These are phyloP conservation scores for Galaxea fascicularis DNA, from an alignment of 92 coral and sea anemone genomes.

Conservation along the genomic window DNA sequence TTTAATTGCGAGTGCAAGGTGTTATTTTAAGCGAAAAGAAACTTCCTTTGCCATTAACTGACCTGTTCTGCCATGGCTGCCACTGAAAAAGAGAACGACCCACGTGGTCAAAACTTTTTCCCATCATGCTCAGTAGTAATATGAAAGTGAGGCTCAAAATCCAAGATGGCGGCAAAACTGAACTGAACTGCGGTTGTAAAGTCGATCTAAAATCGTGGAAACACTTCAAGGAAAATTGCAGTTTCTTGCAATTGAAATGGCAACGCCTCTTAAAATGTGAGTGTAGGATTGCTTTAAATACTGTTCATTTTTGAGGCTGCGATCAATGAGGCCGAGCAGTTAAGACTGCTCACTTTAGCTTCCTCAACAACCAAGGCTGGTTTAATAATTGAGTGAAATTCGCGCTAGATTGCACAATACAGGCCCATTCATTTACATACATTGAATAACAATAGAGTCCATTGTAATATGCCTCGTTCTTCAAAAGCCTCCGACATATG, in stretches of 20 bases:
- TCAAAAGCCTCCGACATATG: no score
- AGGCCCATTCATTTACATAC: no score
- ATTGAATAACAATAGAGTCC: no score
- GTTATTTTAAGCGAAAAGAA: slow-evolving; percentile 8
- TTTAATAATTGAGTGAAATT: no score
- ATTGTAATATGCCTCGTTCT: no score
- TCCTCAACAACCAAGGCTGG: no score
- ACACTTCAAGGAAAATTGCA: neutral
- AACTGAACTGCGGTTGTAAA: no score
- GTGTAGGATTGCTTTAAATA: neutral
- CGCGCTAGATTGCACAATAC: no score
- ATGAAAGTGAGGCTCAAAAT: slow-evolving; percentile 64
- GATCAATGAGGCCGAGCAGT: neutral
- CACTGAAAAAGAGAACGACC: slow-evolving; percentile 86
- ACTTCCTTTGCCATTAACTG: neutral
- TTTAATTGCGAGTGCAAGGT: neutral
- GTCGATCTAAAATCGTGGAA: no score
- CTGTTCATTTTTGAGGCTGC: neutral
- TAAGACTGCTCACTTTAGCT: neutral
- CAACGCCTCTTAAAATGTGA: slow-evolving; percentile 53
- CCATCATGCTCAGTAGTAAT: slow-evolving; percentile 69
- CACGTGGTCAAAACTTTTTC: slow-evolving; percentile 91
- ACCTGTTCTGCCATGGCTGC: slow-evolving; percentile 99
- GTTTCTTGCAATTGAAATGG: neutral
- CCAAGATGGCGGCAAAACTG: slow-evolving; percentile 88